Conservation (phyloP, 2,113 vertebrate species). For the Barbus barbus region DNA sequence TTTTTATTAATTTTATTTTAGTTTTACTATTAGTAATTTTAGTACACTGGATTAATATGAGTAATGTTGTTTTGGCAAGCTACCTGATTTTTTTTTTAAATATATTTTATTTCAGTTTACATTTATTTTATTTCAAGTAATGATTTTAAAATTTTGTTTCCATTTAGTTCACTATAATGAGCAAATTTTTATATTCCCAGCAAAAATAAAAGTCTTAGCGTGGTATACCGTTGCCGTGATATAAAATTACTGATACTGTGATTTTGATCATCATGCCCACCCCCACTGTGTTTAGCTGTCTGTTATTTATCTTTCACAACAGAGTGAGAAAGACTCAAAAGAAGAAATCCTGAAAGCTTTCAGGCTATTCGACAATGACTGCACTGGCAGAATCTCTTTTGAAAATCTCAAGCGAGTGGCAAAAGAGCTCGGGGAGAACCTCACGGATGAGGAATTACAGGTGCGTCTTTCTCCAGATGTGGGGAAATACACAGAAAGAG, state of each 20-base stretch:
- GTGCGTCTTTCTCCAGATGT: conserved; percentile 63
- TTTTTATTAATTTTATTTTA: too few species aligned
- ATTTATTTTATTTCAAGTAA: too few species aligned
- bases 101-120: too few species aligned
- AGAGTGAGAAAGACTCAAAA: conserved; percentile 91
- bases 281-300: not conserved
- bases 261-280: not conserved
- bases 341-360: conserved; percentile 96
- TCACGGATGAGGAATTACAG: conserved; percentile 91
- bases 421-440: conserved; percentile 90
- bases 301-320: conserved; percentile 29
- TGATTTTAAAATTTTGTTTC: too few species aligned
- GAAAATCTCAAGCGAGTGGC: conserved; percentile 91
- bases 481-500: not conserved
- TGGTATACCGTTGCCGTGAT: not conserved
- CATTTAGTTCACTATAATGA: too few species aligned
- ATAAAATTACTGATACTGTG: not conserved
- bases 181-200: not conserved
- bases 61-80: too few species aligned
- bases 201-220: not conserved
- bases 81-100: too few species aligned
- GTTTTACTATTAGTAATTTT: too few species aligned
- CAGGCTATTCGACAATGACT: conserved; percentile 89
- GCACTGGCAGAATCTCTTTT: conserved; percentile 90
- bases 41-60: too few species aligned